phyloP scores from a whole-genome alignment of 2,797 vertebrate species.

The Helostoma temminkii region DNA sequence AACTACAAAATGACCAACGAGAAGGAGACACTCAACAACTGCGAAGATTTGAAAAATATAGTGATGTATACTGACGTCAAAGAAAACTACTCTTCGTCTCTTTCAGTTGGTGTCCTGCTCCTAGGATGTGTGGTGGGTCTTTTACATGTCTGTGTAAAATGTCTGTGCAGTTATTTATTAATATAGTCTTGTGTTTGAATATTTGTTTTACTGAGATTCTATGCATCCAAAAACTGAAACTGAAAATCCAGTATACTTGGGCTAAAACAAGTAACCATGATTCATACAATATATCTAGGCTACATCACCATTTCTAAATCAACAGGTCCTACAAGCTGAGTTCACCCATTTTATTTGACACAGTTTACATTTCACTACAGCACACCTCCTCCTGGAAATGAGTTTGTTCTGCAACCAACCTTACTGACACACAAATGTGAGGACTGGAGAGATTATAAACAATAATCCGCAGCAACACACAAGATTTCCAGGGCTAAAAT shows the following conservation, averaged over 20 bases:
- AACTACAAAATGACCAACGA: too few relatives aligned
- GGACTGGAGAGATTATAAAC: constrained; percentile 55
- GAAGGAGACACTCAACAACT: too few relatives aligned
- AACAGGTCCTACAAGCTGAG: constrained; percentile 10
- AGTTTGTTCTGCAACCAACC: constrained; percentile 30
- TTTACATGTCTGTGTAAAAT: neutral
- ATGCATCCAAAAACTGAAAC: too few relatives aligned
- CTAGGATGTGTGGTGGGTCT: neutral
- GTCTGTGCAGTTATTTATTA: neutral
- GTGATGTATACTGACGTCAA: neutral
- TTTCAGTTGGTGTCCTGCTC: constrained; percentile 11
- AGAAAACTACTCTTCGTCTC: neutral
- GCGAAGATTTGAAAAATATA: too few relatives aligned
- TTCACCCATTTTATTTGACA: neutral
- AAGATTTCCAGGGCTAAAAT: constrained; percentile 45
- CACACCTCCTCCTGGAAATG: constrained; percentile 9
- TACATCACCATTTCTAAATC: neutral
- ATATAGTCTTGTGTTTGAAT: constrained; percentile 1
- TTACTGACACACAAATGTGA: constrained; percentile 41
- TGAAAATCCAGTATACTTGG: too few relatives aligned
- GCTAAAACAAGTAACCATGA: neutral
- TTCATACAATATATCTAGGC: neutral
- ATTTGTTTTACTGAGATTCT: neutral
- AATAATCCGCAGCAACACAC: constrained; percentile 57
- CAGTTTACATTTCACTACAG: constrained; percentile 7